Base-by-base conservation (phyloP, 2,113 vertebrate species). In the Peromyscus leucopus region DNA sequence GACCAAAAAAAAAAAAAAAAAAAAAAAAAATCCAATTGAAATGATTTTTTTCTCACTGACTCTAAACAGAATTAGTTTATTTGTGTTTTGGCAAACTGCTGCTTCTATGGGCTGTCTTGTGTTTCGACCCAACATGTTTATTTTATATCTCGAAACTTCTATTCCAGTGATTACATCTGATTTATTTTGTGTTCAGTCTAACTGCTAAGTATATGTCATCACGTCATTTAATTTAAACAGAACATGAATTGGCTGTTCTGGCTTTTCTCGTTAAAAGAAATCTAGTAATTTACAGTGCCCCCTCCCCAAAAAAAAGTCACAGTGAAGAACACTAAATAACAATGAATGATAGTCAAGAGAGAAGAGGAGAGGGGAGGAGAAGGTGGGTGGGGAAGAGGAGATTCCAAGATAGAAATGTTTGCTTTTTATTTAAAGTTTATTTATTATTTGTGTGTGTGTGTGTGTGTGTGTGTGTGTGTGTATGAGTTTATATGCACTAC, bases 211-310 rank as follows among this genome's bases (percentile, higher is more conserved):
- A 36, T 95, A 96, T 97, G 95, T 96, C 96, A 92, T 95, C 93
- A 93, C 89, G 82, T 90, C 95, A 69, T 96, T 98, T 97, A 97
- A 98, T 97, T 97, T 96, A 98, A 98, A 95, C 96, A 98, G 97
- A 97, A 90, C 96, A 94, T 89, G 96, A 95, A 97, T 95, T 79
- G 97, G 97, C 97, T 97, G 94, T 91, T 92, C 90, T 16, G 33
- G 95, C 95, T 97, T 75, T 65, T 97, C 72, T 83, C 94, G 89
- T 83, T 97, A 97, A 96, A 97, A 97, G 79, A 97, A 96, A 96
- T 92, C 83, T 61, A 79, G 92, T 90, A 94, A 97, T 96, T 95
- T 95, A 97, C n/a, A 97, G 86, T 93, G 33, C 69, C 80, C 89
- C 96, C 59, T 86, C 75, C 3, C 42, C 63, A 63, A 85, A 36